Evolutionary conservation across 1,140 invertebrate genomes (phyloP).

Genomic region (Manduca sexta): DNA sequence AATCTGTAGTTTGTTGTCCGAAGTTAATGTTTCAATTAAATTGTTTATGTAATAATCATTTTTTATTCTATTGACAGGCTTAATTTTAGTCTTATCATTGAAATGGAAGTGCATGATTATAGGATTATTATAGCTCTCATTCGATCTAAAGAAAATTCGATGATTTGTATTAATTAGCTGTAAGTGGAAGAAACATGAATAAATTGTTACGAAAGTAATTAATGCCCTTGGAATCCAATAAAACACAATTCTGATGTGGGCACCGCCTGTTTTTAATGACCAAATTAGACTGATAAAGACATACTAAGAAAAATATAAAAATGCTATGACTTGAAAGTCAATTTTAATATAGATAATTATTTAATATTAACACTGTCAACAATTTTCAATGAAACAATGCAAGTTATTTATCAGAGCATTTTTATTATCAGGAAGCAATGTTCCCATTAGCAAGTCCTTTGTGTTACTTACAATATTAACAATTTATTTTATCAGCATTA

Average conservation of each 20-base stretch:
- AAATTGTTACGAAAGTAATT: conserved; percentile 32
- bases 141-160: conserved; percentile 22
- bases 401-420: too few species aligned
- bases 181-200: conserved; percentile 37
- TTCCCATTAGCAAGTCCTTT: too few species aligned
- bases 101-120: conserved; percentile 61
- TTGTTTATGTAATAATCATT: conserved; percentile 67
- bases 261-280: conserved; percentile 49
- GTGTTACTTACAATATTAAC: too few species aligned
- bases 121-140: conserved; percentile 58
- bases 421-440: too few species aligned
- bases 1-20: conserved; percentile 68
- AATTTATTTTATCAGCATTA: too few species aligned
- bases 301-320: conserved; percentile 26
- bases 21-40: conserved; percentile 68
- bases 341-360: conserved; percentile 34
- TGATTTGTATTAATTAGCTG: conserved; percentile 51
- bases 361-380: conserved; percentile 10
- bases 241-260: conserved; percentile 33
- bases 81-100: conserved; percentile 64
- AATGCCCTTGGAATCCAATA: conserved; percentile 34
- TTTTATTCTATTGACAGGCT: conserved; percentile 71
- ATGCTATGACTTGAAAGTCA: conserved; percentile 31
- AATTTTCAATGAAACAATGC: neutral
- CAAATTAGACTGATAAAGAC: conserved; percentile 51